Evolutionary conservation across 2,888 invertebrate genomes (phyloP).

Genomic region (Lucinisca nassula): DNA sequence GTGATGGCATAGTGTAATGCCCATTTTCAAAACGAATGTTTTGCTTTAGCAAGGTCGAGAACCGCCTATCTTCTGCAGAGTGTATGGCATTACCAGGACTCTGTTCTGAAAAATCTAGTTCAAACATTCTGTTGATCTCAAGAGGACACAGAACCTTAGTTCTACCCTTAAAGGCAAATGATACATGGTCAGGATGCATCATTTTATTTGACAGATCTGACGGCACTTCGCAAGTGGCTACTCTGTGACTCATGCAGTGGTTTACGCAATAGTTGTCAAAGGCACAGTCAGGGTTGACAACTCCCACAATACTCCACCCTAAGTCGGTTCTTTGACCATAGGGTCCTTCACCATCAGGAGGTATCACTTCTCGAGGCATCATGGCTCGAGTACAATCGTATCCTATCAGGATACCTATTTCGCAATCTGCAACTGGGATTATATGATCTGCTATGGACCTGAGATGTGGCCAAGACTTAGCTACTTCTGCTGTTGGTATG

Average conservation of each 20-base stretch:
- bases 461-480: conserved; percentile 45
- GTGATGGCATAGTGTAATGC: conserved; percentile 24
- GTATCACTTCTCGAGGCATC: conserved; percentile 60
- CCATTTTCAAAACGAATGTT: conserved; percentile 2
- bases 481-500: conserved; percentile 53
- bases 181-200: not conserved
- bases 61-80: conserved; percentile 25
- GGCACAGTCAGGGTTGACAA: conserved; percentile 49
- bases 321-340: conserved; percentile 65
- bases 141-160: conserved; percentile 11
- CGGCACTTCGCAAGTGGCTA: not conserved
- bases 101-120: conserved; percentile 13
- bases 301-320: conserved; percentile 64
- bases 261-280: conserved; percentile 10
- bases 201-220: not conserved
- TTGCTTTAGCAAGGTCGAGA: not conserved
- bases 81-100: not conserved
- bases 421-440: conserved; percentile 34
- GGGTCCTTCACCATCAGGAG: conserved; percentile 47
- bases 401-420: conserved; percentile 62
- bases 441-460: conserved; percentile 31
- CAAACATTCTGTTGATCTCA: conserved; percentile 10
- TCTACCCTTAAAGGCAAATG: conserved; percentile 10
- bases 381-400: conserved; percentile 72
- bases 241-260: conserved; percentile 23